Base-by-base conservation (phyloP, 2,113 vertebrate genomes). In the Gnathonemus longibarbis region DNA sequence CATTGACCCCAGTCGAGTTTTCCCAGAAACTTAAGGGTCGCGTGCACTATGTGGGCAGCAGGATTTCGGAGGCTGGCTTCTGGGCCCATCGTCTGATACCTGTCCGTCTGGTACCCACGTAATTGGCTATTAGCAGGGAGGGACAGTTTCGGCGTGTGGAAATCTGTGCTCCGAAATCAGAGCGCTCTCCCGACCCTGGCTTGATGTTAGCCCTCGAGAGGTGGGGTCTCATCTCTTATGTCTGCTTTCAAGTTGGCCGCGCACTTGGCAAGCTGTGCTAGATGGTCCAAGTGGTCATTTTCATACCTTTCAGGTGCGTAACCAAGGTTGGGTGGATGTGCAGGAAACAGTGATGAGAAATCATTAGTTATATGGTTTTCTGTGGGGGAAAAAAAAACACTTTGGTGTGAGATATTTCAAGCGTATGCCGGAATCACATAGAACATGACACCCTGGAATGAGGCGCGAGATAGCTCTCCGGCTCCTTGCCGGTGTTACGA, bases 101-200 rank as follows among this genome's bases (percentile, higher is more conserved):
- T 27, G 27, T 92, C 89, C 58, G 24, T 77, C 89, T 91, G 92
- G 53, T 91, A 77, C 62, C 48, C 49, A 58, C 87, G 88, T 91
- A 92, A 93, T 93, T 92, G 90, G 49, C 90, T 88, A 74, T 87
- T 85, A 91, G 62, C n/a, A 13, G 84, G 46, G 74, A 39, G 74
- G 74, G 74, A 80, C 74, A 39, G 74, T 80, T 80, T 80, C 35
- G 3, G 27, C 27, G 17, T 39, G 6, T 80, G 13, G 35, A 80
- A 80, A 77, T 77, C 35, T 77, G 74, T 77, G 35, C 13, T 42
- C 74, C 17, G 31, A 77, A 77, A 42, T 80, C 74, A 39, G 35
- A 74, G 35, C 3, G 74, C 74, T 42, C 74, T 8, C 74, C 17
- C 35, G 5, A 80, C 74, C 31, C 19, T 39, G 35, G 31, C 5